Evolutionary conservation across 2,113 vertebrate genomes (phyloP).

Genomic region (Arvicanthis niloticus): DNA sequence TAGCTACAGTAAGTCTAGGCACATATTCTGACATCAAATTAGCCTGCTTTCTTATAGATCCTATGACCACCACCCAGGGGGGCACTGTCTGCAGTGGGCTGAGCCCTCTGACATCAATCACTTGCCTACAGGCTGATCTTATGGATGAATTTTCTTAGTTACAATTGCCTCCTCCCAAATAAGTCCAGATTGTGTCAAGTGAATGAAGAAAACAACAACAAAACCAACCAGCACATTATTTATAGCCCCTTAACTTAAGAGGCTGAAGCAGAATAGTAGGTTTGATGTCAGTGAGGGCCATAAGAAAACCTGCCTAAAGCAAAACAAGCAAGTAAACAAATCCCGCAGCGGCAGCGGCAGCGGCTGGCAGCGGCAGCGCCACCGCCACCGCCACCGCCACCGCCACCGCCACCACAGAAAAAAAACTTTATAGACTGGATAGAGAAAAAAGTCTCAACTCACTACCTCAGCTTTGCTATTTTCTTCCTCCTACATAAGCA

Average conservation of each 20-base stretch:
- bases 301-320: neutral
- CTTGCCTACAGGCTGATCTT: neutral
- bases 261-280: neutral
- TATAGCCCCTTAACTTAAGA: neutral
- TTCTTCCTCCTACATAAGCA: neutral
- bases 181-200: neutral
- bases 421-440: no score
- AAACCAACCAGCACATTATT: neutral
- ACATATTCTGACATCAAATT: neutral
- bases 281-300: neutral
- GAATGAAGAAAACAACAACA: neutral
- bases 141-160: neutral
- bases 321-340: neutral
- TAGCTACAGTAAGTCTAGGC: neutral
- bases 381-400: neutral
- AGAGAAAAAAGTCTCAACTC: neutral
- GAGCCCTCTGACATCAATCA: neutral
- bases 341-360: neutral
- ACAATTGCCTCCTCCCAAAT: neutral
- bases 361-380: neutral
- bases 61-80: neutral
- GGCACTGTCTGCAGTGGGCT: neutral
- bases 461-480: neutral
- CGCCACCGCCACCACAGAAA: neutral
- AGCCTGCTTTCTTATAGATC: neutral